Evolutionary conservation across 2,797 vertebrate species (phyloP).

Genomic region (Mergus octosetaceus): DNA sequence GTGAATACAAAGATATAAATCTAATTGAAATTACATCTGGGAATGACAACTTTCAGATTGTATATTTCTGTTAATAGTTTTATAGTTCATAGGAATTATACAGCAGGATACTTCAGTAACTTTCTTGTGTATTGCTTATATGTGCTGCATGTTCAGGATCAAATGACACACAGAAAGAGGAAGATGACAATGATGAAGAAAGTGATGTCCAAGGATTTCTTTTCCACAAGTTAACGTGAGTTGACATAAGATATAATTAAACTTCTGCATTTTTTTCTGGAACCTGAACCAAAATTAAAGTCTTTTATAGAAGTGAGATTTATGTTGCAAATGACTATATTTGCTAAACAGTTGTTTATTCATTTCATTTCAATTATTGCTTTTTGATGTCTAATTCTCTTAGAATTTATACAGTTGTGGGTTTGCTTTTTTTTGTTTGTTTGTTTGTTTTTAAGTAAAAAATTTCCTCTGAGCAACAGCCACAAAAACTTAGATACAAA

Average conservation of each 20-base stretch:
- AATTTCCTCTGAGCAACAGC: background rate
- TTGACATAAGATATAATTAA: background rate
- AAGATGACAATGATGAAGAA: constrained; percentile 79
- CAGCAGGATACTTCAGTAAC: background rate
- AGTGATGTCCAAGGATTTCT: constrained; percentile 94
- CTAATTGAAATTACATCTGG: background rate
- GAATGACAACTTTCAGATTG: background rate
- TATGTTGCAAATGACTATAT: background rate
- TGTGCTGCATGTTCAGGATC: constrained; percentile 75
- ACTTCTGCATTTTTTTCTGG: background rate
- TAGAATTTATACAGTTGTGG: background rate
- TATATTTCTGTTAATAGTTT: background rate
- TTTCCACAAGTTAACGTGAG: constrained; percentile 92
- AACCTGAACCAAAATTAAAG: background rate
- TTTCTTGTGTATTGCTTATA: background rate
- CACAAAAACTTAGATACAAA: background rate
- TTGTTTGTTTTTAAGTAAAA: background rate
- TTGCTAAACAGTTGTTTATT: background rate
- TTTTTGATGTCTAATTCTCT: background rate
- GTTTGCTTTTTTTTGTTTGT: no score
- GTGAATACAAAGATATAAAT: background rate
- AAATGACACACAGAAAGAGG: constrained; percentile 75
- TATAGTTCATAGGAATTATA: background rate
- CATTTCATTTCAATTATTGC: background rate
- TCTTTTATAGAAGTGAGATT: background rate